Base-by-base conservation (phyloP, 1,140 invertebrate species). In the Brachionus rubens region DNA sequence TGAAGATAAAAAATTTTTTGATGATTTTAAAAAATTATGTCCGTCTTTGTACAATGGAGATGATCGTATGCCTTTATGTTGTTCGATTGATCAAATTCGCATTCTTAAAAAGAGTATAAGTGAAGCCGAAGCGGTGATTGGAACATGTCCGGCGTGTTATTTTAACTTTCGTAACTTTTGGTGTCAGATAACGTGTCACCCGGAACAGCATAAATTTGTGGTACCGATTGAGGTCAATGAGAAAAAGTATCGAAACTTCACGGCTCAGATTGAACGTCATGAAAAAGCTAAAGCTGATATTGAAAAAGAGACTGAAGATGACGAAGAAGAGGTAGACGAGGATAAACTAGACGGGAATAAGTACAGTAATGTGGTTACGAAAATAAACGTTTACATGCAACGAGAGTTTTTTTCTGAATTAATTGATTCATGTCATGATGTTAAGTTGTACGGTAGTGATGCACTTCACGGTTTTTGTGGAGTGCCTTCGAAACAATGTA, bases 151-250 rank as follows among this genome's bases (percentile, higher is more conserved):
- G 4, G 41, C 72, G 2, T 75, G 72, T 28, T 75, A 56, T 40
- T 75, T 75, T 36, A 75, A 75, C 19, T 75, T 75, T 30, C 14
- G 48, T 16, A 54, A 43, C 21, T 47, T 75, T 24, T 75, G 48
- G 48, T 75, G 72, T 41, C 48, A 75, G n/a, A 41, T 75, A 14
- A 46, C 72, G 2, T 75, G 72, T 30, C 24, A 54, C 21, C 72
- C 72, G 9, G 40, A 75, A 21, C 72, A 75, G 16, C 14, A 46
- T n/a, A 6, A 41, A 16, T 75, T 75, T 26, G 36, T 75, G 3
- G 26, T 33, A 30, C 72, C 72, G 16, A 36, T 47, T 10, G 33
- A 56, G 21, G 30, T 16, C 30, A 7, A 30, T 1, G 2, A 9
- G 3, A 56, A 21, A 10, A 3, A 19, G 14, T 28, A 28, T 28